A percentile compares a stretch with the other conserved stretches of the same genome.
These are phyloP conservation scores for Triplophysa dalaica DNA, from an alignment of 2,113 vertebrate species.

Conservation along the genomic window DNA sequence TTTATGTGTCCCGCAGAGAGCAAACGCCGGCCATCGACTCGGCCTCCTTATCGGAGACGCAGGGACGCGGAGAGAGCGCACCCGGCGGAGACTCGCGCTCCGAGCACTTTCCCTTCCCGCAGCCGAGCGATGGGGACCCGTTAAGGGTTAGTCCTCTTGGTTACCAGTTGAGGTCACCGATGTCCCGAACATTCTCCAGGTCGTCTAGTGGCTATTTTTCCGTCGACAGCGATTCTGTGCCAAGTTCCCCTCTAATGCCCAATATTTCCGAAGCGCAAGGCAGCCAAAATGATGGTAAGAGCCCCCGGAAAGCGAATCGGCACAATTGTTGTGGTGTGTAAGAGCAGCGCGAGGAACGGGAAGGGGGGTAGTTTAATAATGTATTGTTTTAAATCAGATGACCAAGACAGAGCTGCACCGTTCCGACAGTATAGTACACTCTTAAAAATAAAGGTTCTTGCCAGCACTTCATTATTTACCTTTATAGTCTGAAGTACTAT, in stretches of 20 bases:
- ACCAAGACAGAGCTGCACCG: no score
- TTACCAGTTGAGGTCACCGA: conserved; percentile 81
- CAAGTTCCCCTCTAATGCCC: conserved; percentile 80
- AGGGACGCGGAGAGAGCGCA: conserved; percentile 71
- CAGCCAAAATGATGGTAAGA: conserved; percentile 68
- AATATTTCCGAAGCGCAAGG: conserved; percentile 66
- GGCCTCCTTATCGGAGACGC: conserved; percentile 72
- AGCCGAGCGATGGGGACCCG: conserved; percentile 68
- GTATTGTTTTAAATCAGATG: not conserved
- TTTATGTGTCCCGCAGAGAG: conserved; percentile 77
- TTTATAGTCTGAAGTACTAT: no score
- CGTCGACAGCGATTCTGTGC: conserved; percentile 80
- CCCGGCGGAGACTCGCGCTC: conserved; percentile 65
- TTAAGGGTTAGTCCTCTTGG: conserved; percentile 76
- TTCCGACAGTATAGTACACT: no score
- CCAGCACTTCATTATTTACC: no score
- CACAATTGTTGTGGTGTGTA: not conserved
- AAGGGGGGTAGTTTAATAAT: not conserved
- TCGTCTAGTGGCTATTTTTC: conserved; percentile 94
- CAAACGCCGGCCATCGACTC: conserved; percentile 79
- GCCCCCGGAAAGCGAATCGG: conserved; percentile 6
- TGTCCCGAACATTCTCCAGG: conserved; percentile 80
- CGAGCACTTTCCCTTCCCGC: conserved; percentile 69
- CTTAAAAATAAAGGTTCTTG: no score
- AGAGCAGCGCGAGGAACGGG: not conserved